Conservation (phyloP, 1,140 invertebrate genomes). For the Gonioctena quinquepunctata region DNA sequence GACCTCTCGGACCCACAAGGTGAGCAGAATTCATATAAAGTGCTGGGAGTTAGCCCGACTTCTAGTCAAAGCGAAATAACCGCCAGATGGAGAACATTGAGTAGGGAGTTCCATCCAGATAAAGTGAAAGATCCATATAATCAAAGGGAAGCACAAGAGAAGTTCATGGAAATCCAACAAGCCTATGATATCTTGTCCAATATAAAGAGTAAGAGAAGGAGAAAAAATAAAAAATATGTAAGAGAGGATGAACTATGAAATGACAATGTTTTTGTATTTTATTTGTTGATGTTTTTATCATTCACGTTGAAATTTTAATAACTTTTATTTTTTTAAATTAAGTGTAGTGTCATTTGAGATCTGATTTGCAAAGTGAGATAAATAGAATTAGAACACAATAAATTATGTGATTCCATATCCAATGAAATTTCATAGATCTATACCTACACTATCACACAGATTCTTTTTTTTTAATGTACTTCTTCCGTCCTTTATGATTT, state of each 20-base stretch:
- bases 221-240: slow-evolving; percentile 70
- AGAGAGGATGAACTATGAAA: slow-evolving; percentile 18
- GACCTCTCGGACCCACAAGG: slow-evolving; percentile 86
- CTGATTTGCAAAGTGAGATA: no score
- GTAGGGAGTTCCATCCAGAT: slow-evolving; percentile 91
- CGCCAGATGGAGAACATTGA: slow-evolving; percentile 76
- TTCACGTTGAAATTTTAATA: neutral
- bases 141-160: slow-evolving; percentile 73
- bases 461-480: no score
- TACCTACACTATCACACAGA: no score
- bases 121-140: slow-evolving; percentile 77
- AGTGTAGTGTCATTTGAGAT: no score
- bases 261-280: neutral
- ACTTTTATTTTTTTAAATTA: no score
- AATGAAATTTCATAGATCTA: no score
- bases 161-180: slow-evolving; percentile 91
- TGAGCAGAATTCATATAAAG: slow-evolving; percentile 86
- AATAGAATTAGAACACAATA: no score
- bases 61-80: slow-evolving; percentile 87
- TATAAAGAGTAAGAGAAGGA: slow-evolving; percentile 73
- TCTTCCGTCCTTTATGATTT: no score
- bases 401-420: no score
- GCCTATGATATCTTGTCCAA: slow-evolving; percentile 89
- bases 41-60: slow-evolving; percentile 73
- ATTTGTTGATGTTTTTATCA: neutral